These are phyloP conservation scores for Gymnosoma rotundatum DNA, from an alignment of 2,888 invertebrate genomes.

Conservation along the genomic window DNA sequence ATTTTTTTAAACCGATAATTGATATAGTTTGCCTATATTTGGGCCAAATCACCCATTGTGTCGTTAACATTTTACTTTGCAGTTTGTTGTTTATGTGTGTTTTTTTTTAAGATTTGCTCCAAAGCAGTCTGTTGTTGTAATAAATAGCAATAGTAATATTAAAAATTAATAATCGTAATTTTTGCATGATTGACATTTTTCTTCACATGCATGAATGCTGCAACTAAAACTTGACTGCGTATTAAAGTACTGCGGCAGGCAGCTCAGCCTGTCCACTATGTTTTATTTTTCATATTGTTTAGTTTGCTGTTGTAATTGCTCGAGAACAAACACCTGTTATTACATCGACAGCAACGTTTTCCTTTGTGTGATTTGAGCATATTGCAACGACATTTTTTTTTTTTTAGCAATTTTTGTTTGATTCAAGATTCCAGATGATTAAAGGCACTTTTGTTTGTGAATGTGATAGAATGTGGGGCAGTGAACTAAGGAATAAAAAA, in stretches of 20 bases:
- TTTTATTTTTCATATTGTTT: constrained; percentile 54
- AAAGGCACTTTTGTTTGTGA: background rate
- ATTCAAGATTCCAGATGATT: constrained; percentile 38
- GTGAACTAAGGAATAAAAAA: constrained; percentile 34
- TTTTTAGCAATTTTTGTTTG: background rate
- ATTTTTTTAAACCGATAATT: too few species aligned
- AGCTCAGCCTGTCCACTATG: constrained; percentile 18
- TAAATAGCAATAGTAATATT: constrained; percentile 64
- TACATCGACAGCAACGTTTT: constrained; percentile 7
- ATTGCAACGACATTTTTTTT: background rate
- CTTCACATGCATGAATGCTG: constrained; percentile 75
- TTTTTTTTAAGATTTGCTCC: constrained; percentile 15
- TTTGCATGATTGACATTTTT: constrained; percentile 78
- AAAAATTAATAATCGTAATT: constrained; percentile 75
- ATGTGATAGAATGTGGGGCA: constrained; percentile 49
- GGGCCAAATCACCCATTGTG: background rate
- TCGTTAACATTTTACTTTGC: constrained; percentile 28
- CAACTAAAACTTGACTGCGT: constrained; percentile 42
- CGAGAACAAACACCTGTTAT: constrained; percentile 70
- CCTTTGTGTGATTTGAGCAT: background rate
- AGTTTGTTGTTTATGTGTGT: background rate
- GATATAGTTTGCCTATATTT: background rate
- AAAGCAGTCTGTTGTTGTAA: constrained; percentile 42
- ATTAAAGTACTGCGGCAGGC: constrained; percentile 20
- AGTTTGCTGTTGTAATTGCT: constrained; percentile 64